phyloP scores from a whole-genome alignment of 2,797 vertebrate species.

The Botia kubotai region DNA sequence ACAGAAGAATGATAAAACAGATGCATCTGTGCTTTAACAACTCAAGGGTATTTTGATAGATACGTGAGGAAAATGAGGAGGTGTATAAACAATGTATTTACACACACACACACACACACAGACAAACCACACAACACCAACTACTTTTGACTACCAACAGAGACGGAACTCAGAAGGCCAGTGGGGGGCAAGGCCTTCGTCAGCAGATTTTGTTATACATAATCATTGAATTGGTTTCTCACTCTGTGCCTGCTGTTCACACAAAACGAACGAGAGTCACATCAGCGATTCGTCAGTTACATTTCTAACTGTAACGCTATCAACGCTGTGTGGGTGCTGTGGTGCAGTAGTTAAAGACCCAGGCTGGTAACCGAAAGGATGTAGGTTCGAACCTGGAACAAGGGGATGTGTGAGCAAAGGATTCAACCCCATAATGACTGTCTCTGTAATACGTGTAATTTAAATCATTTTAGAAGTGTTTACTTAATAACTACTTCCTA shows the following conservation, averaged over 20 bases:
- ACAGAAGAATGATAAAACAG: constrained; percentile 61
- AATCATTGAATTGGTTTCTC: constrained; percentile 35
- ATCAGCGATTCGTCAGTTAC: neutral
- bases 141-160: constrained; percentile 12
- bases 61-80: constrained; percentile 56
- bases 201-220: constrained; percentile 36
- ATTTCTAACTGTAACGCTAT: neutral
- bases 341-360: neutral
- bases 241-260: constrained; percentile 37
- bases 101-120: neutral
- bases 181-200: constrained; percentile 19
- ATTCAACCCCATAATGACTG: neutral
- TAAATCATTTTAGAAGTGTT: neutral
- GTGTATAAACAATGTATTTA: constrained; percentile 48
- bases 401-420: neutral
- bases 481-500: neutral
- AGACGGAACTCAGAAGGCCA: constrained; percentile 2
- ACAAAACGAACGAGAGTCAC: constrained; percentile 30
- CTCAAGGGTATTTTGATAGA: constrained; percentile 64
- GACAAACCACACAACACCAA: constrained; percentile 11
- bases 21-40: constrained; percentile 66
- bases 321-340: neutral
- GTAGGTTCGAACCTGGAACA: neutral
- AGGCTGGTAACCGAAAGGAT: neutral
- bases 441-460: neutral